phyloP scores from a whole-genome alignment of 2,888 invertebrate genomes.

The Beris morrisii region DNA sequence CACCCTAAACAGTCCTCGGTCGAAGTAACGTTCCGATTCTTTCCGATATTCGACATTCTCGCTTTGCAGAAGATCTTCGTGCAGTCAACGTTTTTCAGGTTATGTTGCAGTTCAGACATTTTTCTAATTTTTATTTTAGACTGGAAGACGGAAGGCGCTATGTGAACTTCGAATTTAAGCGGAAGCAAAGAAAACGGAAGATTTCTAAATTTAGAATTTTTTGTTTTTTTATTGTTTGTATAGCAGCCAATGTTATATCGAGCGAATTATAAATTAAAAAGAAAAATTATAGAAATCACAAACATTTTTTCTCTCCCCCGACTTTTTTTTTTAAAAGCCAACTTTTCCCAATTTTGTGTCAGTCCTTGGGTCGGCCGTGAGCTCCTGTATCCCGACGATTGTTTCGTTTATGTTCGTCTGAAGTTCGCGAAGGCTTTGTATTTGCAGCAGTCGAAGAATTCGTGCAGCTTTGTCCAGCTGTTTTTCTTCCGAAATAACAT shows the following conservation, averaged over 20 bases:
- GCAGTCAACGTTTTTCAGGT: constrained; percentile 5
- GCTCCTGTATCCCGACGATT: constrained; percentile 85
- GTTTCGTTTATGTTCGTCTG: constrained; percentile 95
- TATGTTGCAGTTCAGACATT: not conserved
- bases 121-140: too few species aligned
- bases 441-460: constrained; percentile 73
- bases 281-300: not conserved
- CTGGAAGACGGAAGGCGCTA: too few species aligned
- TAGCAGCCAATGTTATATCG: not conserved
- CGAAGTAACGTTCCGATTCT: constrained; percentile 43
- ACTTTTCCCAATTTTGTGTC: constrained; percentile 93
- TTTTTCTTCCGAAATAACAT: constrained; percentile 68
- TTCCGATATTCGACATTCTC: not conserved
- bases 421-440: constrained; percentile 60
- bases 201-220: constrained; percentile 2
- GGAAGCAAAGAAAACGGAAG: too few species aligned
- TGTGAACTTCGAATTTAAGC: too few species aligned
- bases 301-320: not conserved
- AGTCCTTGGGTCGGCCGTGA: constrained; percentile 96
- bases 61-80: not conserved
- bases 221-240: not conserved
- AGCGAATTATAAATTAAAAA: not conserved
- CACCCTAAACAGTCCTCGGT: constrained; percentile 64
- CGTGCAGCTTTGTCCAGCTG: constrained; percentile 73
- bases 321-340: constrained; percentile 61